These are phyloP conservation scores for Morus bassanus DNA, from an alignment of 2,797 vertebrate genomes.

Conservation along the genomic window DNA sequence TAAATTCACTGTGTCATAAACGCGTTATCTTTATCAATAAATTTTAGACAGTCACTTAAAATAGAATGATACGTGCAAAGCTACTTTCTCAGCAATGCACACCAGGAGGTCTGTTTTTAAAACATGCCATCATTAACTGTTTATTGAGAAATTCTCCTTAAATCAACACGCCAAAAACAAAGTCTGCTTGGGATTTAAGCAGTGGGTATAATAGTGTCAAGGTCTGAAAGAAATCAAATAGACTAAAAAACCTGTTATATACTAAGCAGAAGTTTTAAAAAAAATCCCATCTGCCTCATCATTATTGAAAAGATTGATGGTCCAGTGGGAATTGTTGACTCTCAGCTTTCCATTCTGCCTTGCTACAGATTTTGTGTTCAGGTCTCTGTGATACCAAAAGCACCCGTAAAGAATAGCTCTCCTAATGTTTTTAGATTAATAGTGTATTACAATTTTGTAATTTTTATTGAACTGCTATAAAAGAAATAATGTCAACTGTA, in stretches of 20 bases:
- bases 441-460: background rate
- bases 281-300: background rate
- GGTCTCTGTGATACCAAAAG: background rate
- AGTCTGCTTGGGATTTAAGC: background rate
- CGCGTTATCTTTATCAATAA: conserved; percentile 36
- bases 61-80: background rate
- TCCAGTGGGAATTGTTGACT: background rate
- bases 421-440: background rate
- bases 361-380: background rate
- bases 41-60: conserved; percentile 28
- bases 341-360: background rate
- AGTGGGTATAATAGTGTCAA: background rate
- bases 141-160: background rate
- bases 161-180: conserved; percentile 9
- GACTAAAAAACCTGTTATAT: background rate
- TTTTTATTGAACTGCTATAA: background rate
- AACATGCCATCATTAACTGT: background rate
- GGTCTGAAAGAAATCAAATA: background rate
- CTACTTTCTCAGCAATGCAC: background rate
- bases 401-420: background rate
- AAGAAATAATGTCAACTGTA: background rate
- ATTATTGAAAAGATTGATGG: background rate
- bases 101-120: background rate
- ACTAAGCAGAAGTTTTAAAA: background rate
- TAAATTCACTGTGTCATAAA: conserved; percentile 64